Conservation (phyloP, 2,113 vertebrate genomes). For the Prietella phreatophila region DNA sequence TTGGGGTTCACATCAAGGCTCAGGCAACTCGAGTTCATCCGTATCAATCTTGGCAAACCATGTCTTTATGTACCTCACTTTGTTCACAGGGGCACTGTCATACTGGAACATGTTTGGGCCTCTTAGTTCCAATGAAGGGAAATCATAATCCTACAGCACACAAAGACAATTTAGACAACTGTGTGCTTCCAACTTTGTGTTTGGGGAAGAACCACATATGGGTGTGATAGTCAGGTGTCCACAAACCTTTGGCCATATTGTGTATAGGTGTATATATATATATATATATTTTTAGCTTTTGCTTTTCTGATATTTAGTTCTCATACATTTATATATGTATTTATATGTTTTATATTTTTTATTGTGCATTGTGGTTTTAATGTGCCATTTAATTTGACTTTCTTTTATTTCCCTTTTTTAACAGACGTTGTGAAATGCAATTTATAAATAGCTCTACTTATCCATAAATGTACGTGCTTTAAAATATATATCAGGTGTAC, state of each 20-base stretch:
- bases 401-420: background rate
- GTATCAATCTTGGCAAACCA: background rate
- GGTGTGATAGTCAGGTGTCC: background rate
- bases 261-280: background rate
- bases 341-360: background rate
- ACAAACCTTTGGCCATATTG: background rate
- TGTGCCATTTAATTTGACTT: background rate
- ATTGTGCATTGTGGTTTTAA: background rate
- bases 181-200: background rate
- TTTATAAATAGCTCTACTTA: background rate
- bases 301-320: background rate
- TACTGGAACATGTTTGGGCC: background rate
- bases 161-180: no score
- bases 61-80: background rate
- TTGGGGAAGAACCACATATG: background rate
- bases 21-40: background rate
- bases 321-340: background rate
- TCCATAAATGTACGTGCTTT: background rate
- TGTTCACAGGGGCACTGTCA: background rate
- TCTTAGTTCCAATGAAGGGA: background rate
- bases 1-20: background rate
- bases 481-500: background rate
- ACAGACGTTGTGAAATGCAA: background rate
- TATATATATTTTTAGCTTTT: no score
- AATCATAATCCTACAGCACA: no score